phyloP scores from a whole-genome alignment of 2,888 invertebrate species.

The Lycaena phlaeas region DNA sequence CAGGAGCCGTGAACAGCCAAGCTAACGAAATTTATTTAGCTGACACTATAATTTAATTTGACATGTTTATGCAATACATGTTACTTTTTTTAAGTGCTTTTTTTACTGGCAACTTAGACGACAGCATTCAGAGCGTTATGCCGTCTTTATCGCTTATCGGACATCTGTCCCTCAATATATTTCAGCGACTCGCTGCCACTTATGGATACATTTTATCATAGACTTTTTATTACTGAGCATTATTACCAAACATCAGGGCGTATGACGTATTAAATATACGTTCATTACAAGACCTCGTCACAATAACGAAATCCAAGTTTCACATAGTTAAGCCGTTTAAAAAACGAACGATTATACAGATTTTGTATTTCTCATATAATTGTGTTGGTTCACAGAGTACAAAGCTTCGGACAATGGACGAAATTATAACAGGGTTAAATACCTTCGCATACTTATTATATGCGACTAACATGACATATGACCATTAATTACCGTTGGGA shows the following conservation, averaged over 20 bases:
- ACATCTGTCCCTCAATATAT: no score
- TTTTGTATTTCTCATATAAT: conserved; percentile 62
- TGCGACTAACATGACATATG: conserved; percentile 58
- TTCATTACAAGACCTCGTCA: conserved; percentile 41
- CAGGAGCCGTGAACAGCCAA: background rate
- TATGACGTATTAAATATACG: conserved; percentile 29
- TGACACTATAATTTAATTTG: no score
- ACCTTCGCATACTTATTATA: conserved; percentile 63
- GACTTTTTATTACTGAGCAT: no score
- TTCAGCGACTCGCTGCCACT: no score
- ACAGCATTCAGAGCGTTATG: no score
- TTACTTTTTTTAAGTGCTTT: no score
- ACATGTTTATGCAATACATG: no score
- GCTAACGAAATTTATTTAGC: background rate
- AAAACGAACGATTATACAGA: conserved; percentile 65
- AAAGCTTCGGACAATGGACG: conserved; percentile 65
- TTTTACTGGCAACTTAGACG: no score
- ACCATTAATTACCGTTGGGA: conserved; percentile 53
- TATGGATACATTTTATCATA: no score
- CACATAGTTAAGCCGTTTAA: conserved; percentile 67
- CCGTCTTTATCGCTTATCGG: no score
- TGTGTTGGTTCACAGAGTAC: conserved; percentile 70
- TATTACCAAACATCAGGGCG: no score
- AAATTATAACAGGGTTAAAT: conserved; percentile 66
- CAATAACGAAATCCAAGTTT: conserved; percentile 60